Evolutionary conservation across 37 sponge, comb jelly and placozoan genomes (phyloP).

Genomic region (Aphrocallistes beatrix): DNA sequence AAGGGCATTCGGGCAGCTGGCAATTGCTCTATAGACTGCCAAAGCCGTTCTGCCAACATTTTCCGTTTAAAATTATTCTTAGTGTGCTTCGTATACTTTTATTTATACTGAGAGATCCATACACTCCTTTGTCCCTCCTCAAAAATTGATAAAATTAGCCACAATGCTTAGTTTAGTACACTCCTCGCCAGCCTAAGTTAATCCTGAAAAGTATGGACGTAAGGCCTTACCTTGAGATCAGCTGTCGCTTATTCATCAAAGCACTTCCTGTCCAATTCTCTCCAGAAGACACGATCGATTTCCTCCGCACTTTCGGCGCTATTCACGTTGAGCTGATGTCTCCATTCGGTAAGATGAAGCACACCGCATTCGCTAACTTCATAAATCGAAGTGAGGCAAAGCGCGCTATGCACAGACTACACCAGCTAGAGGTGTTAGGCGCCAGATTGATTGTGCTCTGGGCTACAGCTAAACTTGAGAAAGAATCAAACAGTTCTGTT

Average conservation of each 20-base stretch:
- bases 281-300: not conserved
- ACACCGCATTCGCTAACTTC: constrained; percentile 4
- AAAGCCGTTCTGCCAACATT: not conserved
- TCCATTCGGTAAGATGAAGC: not conserved
- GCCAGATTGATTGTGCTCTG: constrained; percentile 63
- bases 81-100: not conserved
- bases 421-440: constrained; percentile 83
- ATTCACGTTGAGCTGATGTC: constrained; percentile 1
- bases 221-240: not conserved
- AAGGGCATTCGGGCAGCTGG: no score
- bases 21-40: not conserved
- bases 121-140: not conserved
- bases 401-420: constrained; percentile 60
- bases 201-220: no score
- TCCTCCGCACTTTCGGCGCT: not conserved
- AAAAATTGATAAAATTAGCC: no score
- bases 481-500: not conserved
- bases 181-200: no score
- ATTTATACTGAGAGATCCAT: not conserved
- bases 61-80: not conserved
- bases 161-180: no score
- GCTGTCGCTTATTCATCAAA: not conserved
- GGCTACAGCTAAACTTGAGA: constrained; percentile 14
- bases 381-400: not conserved
- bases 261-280: not conserved